A percentile compares a stretch with the other conserved stretches of the same genome.
phyloP scores from a whole-genome alignment of 2,113 vertebrate genomes.

The Mesocricetus auratus region DNA sequence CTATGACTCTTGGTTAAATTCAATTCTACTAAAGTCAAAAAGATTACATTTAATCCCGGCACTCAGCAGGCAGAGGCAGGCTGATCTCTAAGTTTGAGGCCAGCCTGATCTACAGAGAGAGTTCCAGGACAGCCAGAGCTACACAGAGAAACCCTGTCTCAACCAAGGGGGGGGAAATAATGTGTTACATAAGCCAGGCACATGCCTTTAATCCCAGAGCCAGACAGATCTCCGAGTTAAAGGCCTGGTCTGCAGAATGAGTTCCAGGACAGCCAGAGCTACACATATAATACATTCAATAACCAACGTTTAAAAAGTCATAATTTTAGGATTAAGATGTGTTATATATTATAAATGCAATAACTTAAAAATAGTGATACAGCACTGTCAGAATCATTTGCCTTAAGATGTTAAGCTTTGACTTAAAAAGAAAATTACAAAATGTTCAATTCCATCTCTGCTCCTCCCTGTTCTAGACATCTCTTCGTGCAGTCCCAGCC shows the following conservation, averaged over 20 bases:
- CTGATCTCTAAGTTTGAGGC: neutral
- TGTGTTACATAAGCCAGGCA: neutral
- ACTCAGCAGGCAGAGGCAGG: neutral
- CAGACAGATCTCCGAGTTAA: neutral
- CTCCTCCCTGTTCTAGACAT: too few relatives aligned
- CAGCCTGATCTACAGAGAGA: neutral
- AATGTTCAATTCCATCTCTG: neutral
- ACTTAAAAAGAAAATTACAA: neutral
- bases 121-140: too few relatives aligned
- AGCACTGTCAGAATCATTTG: neutral
- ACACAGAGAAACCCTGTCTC: neutral
- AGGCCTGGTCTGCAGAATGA: neutral
- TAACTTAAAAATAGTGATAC: neutral
- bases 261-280: neutral
- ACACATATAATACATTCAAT: neutral
- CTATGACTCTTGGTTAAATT: neutral
- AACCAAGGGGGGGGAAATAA: neutral
- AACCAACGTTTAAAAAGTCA: neutral
- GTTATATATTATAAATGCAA: neutral
- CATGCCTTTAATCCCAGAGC: neutral
- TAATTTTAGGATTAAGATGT: neutral
- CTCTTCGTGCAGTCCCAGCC: too few relatives aligned
- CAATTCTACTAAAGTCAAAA: neutral
- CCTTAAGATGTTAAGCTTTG: neutral
- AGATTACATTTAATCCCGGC: neutral